Evolutionary conservation across 2,797 vertebrate genomes (phyloP).

Genomic region (Galaxias olidus): DNA sequence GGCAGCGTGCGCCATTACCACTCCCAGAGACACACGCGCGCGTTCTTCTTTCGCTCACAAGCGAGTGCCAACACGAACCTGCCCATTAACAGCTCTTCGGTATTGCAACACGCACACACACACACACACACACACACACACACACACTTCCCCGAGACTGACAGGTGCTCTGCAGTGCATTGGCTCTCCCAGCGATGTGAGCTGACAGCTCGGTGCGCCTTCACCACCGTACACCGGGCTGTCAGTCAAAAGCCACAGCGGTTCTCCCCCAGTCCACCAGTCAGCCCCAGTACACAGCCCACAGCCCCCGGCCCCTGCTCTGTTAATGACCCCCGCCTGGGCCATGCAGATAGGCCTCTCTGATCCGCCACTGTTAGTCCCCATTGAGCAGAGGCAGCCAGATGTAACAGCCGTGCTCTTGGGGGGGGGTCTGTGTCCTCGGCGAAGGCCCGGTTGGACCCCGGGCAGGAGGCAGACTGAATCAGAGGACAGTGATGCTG

Average conservation of each 20-base stretch:
- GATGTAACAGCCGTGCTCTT: not conserved
- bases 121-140: not conserved
- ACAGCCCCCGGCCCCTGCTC: constrained; percentile 9
- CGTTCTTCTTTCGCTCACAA: not conserved
- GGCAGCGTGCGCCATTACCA: constrained; percentile 17
- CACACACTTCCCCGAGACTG: constrained; percentile 30
- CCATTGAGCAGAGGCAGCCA: not conserved
- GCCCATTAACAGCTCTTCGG: constrained; percentile 21
- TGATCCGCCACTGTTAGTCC: not conserved
- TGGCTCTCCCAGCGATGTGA: constrained; percentile 49
- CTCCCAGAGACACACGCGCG: constrained; percentile 3
- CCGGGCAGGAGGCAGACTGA: constrained; percentile 37
- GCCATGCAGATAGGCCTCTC: constrained; percentile 18
- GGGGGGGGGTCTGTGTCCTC: not conserved
- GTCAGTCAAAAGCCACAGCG: constrained; percentile 37
- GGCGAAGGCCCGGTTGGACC: constrained; percentile 35
- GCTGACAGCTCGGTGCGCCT: constrained; percentile 50
- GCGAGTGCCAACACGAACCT: constrained; percentile 1
- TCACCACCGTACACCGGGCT: constrained; percentile 52
- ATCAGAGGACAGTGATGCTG: constrained; percentile 31
- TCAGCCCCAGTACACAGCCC: not conserved
- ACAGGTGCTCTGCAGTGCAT: constrained; percentile 50
- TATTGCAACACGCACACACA: not conserved
- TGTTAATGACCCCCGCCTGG: constrained; percentile 9
- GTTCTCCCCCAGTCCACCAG: constrained; percentile 25